Conservation (phyloP, 2,888 invertebrate genomes). For the Hydriomena furcata region DNA sequence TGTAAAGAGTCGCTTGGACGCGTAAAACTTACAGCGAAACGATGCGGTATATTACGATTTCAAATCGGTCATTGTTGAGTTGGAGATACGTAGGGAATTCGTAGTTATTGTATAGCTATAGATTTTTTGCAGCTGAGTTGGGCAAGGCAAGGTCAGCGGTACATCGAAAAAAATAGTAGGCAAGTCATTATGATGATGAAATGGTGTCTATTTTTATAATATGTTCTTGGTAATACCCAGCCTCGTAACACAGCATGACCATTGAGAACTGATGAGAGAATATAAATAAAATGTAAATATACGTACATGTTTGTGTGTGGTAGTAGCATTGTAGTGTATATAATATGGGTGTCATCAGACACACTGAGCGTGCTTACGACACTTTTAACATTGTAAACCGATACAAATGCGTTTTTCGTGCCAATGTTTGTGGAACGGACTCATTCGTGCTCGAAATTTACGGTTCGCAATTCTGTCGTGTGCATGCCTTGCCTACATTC, state of each 20-base stretch:
- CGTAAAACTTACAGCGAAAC: background rate
- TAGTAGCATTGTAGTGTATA: background rate
- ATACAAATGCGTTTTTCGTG: constrained; percentile 30
- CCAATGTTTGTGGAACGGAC: constrained; percentile 26
- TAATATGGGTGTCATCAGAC: constrained; percentile 14
- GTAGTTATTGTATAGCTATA: constrained; percentile 6
- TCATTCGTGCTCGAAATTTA: constrained; percentile 14
- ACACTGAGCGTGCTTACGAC: constrained; percentile 18
- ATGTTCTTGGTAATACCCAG: no score
- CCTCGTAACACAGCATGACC: no score
- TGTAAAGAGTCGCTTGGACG: background rate
- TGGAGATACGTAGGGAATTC: background rate
- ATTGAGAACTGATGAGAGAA: no score
- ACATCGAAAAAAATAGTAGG: constrained; percentile 4
- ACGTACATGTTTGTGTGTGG: no score
- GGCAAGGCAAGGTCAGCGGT: no score
- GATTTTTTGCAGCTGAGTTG: constrained; percentile 4
- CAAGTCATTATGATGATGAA: constrained; percentile 5
- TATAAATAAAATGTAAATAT: no score
- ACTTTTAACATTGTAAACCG: constrained; percentile 22
- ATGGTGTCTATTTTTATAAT: no score
- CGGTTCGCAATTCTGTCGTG: constrained; percentile 8
- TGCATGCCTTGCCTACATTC: constrained; percentile 1
- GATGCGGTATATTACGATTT: constrained; percentile 1
- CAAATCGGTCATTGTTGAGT: background rate